phyloP scores from a whole-genome alignment of 2,888 invertebrate genomes.

The Amiota communis region DNA sequence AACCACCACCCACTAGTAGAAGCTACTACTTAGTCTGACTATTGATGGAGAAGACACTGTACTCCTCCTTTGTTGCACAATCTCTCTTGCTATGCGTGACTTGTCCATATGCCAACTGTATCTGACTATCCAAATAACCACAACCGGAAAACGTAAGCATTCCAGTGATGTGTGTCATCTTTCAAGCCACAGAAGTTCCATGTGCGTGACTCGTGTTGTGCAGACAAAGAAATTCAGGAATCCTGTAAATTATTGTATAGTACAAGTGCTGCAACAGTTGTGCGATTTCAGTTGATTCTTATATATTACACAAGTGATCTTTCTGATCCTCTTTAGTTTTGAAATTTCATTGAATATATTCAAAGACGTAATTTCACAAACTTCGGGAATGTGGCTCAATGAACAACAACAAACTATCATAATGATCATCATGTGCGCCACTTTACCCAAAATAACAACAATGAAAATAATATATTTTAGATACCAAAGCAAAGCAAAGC shows the following conservation, averaged over 20 bases:
- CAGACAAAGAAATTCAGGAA: not conserved
- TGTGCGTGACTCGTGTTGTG: conserved; percentile 5
- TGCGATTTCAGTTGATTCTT: not conserved
- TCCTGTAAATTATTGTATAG: not conserved
- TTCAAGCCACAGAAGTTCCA: not conserved
- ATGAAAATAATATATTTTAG: not conserved
- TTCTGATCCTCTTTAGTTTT: not conserved
- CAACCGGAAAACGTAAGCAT: conserved; percentile 51
- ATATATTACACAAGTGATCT: not conserved
- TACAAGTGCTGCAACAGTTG: conserved; percentile 7
- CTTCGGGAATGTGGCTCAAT: conserved; percentile 23
- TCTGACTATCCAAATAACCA: conserved; percentile 18
- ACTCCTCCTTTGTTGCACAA: conserved; percentile 26
- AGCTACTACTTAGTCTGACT: no score
- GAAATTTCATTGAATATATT: not conserved
- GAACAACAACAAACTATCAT: conserved; percentile 3
- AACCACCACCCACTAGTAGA: no score
- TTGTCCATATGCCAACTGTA: conserved; percentile 1
- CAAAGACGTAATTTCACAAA: conserved; percentile 13
- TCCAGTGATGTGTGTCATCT: conserved; percentile 48
- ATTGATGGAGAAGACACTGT: not conserved
- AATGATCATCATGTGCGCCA: not conserved
- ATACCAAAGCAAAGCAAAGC: conserved; percentile 1
- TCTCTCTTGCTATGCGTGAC: conserved; percentile 15
- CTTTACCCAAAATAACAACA: not conserved